Evolutionary conservation across 2,888 invertebrate genomes (phyloP).

Genomic region (Nephrotoma guestfalica): DNA sequence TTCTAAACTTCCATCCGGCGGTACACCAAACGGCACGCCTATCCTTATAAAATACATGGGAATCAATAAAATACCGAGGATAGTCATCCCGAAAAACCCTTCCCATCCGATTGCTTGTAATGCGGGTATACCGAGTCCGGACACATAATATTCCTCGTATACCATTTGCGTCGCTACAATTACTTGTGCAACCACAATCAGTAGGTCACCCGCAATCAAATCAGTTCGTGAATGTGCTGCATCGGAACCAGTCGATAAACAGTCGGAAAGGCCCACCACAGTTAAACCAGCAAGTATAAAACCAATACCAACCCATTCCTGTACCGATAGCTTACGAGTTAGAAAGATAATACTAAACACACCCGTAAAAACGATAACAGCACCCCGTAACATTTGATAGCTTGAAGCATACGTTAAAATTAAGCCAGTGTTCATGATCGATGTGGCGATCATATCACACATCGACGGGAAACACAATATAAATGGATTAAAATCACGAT

Average conservation of each 20-base stretch:
- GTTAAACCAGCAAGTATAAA: slow-evolving; percentile 54
- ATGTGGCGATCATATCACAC: slow-evolving; percentile 79
- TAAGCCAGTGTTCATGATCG: slow-evolving; percentile 80
- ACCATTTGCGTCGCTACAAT: slow-evolving; percentile 86
- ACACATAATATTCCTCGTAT: slow-evolving; percentile 82
- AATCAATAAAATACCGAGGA: slow-evolving; percentile 46
- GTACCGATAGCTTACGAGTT: slow-evolving; percentile 42
- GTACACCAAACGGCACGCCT: slow-evolving; percentile 59
- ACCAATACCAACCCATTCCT: slow-evolving; percentile 66
- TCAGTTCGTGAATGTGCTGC: slow-evolving; percentile 45
- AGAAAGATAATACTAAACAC: slow-evolving; percentile 73
- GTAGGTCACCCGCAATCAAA: slow-evolving; percentile 65
- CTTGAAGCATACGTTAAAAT: slow-evolving; percentile 86
- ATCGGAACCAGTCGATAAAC: slow-evolving; percentile 25
- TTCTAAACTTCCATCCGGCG: slow-evolving; percentile 62
- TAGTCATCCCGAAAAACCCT: slow-evolving; percentile 60
- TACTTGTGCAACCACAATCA: slow-evolving; percentile 62
- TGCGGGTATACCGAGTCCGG: slow-evolving; percentile 71
- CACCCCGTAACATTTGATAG: slow-evolving; percentile 89
- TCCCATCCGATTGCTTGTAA: slow-evolving; percentile 91
- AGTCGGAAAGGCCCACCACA: slow-evolving; percentile 62
- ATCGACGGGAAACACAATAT: slow-evolving; percentile 74
- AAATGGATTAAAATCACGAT: slow-evolving; percentile 60
- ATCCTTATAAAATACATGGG: slow-evolving; percentile 72
- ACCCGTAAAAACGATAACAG: slow-evolving; percentile 81